Percentiles rank a stretch among this genome's conserved stretches.
Conservation (phyloP, 2,888 invertebrate species). For the Branchipolynoe longqiensis region DNA sequence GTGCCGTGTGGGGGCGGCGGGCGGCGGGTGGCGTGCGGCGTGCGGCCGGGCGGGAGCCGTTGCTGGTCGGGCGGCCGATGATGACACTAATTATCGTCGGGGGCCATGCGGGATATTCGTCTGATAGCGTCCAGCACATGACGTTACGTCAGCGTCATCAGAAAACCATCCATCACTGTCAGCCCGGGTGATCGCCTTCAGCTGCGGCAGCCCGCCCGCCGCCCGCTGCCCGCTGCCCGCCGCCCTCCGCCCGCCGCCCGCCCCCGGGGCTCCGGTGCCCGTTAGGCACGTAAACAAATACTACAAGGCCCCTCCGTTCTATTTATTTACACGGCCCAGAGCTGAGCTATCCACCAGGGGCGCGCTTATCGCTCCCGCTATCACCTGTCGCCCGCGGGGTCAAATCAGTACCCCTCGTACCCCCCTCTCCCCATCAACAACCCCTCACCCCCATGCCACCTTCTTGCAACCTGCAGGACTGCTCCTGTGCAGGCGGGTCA, state of each 20-base stretch:
- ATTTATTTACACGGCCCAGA: slow-evolving; percentile 35
- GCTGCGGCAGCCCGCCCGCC: slow-evolving; percentile 6
- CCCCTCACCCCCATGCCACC: no score
- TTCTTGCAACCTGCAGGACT: not conserved
- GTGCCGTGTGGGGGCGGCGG: slow-evolving; percentile 29
- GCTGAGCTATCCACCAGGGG: slow-evolving; percentile 33
- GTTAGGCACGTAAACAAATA: slow-evolving; percentile 30
- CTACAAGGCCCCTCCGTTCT: not conserved
- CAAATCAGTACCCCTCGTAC: no score
- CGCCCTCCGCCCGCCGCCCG: slow-evolving; percentile 1
- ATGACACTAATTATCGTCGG: slow-evolving; percentile 52
- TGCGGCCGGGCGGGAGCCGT: slow-evolving; percentile 9
- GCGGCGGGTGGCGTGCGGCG: slow-evolving; percentile 17
- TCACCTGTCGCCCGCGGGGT: slow-evolving; percentile 46
- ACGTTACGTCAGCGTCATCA: slow-evolving; percentile 55
- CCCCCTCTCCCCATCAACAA: no score
- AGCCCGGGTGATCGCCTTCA: slow-evolving; percentile 19
- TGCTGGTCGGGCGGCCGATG: slow-evolving; percentile 45
- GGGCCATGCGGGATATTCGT: slow-evolving; percentile 52
- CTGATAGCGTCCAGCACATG: slow-evolving; percentile 52
- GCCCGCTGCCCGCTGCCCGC: not conserved
- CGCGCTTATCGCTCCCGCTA: not conserved
- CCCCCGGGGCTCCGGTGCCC: not conserved
- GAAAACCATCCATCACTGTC: slow-evolving; percentile 49
- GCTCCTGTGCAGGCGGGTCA: slow-evolving; percentile 19